Evolutionary conservation across 1,140 invertebrate species (phyloP), one percentile per base, ranked within the genome.

Genomic region (Eriosoma lanigerum): DNA sequence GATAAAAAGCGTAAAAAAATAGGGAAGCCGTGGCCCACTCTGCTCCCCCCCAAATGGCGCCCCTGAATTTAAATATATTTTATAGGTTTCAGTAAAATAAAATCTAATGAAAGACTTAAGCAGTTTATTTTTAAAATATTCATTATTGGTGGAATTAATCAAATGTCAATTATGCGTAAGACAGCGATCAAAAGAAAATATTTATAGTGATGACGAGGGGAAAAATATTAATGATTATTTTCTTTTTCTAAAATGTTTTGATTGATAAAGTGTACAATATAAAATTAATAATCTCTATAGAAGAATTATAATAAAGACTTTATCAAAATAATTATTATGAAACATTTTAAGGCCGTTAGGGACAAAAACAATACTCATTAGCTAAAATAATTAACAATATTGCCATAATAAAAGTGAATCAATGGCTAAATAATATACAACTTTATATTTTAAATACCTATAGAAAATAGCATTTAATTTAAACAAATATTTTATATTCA

Each of bases 161-260:
- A 68, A 68, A 68, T 38, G n/a, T 17, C 13, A 68, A 48, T 12
- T 24, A 21, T 17, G 13, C 13, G 21, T 24, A n/a, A n/a, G n/a
- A n/a, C n/a, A n/a, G n/a, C 24, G 13, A 48, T 48, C n/a, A 68
- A 68, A 48, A 68, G 44, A 48, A 26, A 68, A 48, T 68, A 68
- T 68, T 68, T 2, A 68, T 48, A 24, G 6, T 24, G 66, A 12
- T 68, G 32, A 48, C 21, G 21, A 21, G 15, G 44, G 17, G 21
- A 26, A 68, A 48, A 68, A 68, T 48, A 46, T 48, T 68, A 68
- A 68, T 68, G n/a, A 48, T 0, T 24, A 1, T 68, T 68, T 68
- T 46, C 17, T 48, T 64, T 15, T 13, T 5, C 8, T 38, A 32
- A n/a, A 21, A 68, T 48, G 48, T 17, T 48, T 48, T 48, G 6